Conservation (phyloP, 2,797 vertebrate species). For the Takifugu ocellatus region DNA sequence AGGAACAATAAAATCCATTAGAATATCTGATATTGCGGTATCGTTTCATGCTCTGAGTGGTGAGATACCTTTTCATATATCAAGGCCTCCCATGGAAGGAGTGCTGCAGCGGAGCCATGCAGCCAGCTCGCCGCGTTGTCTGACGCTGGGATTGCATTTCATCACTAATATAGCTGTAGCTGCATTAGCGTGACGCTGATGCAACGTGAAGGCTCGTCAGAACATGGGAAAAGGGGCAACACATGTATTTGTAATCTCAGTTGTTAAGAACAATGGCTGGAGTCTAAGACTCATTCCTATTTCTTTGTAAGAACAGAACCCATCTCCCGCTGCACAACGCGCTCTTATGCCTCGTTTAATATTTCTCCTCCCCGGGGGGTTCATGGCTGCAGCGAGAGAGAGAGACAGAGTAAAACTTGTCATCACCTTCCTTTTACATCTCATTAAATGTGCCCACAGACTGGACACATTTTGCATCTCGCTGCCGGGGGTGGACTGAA, state of each 20-base stretch:
- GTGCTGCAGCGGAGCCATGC: slow-evolving; percentile 49
- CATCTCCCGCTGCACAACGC: slow-evolving; percentile 19
- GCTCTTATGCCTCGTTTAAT: slow-evolving; percentile 21
- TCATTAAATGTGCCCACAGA: slow-evolving; percentile 27
- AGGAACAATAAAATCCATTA: slow-evolving; percentile 34
- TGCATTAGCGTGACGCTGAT: slow-evolving; percentile 71
- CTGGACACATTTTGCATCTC: slow-evolving; percentile 19
- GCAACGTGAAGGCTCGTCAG: slow-evolving; percentile 63
- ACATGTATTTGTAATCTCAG: slow-evolving; percentile 33
- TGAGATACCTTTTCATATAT: slow-evolving; percentile 44
- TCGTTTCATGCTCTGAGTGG: slow-evolving; percentile 39
- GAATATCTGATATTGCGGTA: slow-evolving; percentile 32
- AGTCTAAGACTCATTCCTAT: slow-evolving; percentile 10
- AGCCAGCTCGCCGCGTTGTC: slow-evolving; percentile 43
- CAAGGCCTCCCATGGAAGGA: slow-evolving; percentile 48
- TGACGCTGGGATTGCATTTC: slow-evolving; percentile 62
- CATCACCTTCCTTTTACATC: slow-evolving; percentile 29
- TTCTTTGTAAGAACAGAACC: slow-evolving; percentile 9
- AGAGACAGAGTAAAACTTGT: slow-evolving; percentile 28
- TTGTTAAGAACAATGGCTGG: slow-evolving; percentile 27
- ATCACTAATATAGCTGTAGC: slow-evolving; percentile 76
- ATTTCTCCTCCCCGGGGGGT: slow-evolving; percentile 28
- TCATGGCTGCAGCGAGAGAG: slow-evolving; percentile 28
- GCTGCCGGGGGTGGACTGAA: slow-evolving; percentile 23
- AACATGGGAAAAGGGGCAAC: slow-evolving; percentile 35